Evolutionary conservation across 1,140 invertebrate species (phyloP), one percentile per base, ranked within the genome.

Genomic region (Dermatophagoides farinae): DNA sequence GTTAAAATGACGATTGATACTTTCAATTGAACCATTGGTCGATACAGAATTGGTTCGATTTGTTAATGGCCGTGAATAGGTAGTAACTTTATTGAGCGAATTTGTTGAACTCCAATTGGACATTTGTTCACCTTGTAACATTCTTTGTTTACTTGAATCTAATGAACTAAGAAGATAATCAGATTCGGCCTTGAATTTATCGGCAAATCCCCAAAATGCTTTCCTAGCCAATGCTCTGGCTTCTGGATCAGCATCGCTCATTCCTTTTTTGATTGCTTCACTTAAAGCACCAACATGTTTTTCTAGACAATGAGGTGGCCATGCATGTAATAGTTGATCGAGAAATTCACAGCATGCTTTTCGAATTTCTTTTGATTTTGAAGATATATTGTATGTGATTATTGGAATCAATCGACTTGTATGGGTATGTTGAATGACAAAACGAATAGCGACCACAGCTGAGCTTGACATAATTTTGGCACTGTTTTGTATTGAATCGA

Each of bases 401-500:
- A 90, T 83, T 51, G 88, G 88, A 61, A 97, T 80, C 40, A 95
- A 77, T 61, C 89, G 78, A 40, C 79, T 79, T 66, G 82, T 80
- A 70, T 91, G 87, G 22, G 86, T 88, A 73, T 89, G 79, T 71
- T 76, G 68, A 50, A 97, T 83, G 23, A 97, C 86, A 73, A 93
- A 96, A 16, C 83, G 79, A 31, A 96, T 79, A 46, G 85, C 82
- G 50, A 92, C 80, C 12, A 82, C 79, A 39, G 87, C 88, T 11
- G 90, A 85, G 11, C 88, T 85, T 10, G 91, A 85, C 74, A 97
- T 88, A 57, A 97, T 82, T 79, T 97, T 97, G 65, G 89, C 91
- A 68, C 86, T 88, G 74, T 97, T 97, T 68, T 87, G 88, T 71
- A 96, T 88, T 49, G 97, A 78, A 70, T 84, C 85, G 67, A 97